A percentile compares a stretch with the other conserved stretches of the same genome.
Conservation (phyloP, 2,113 vertebrate species). For the Sceloporus tristichus region DNA sequence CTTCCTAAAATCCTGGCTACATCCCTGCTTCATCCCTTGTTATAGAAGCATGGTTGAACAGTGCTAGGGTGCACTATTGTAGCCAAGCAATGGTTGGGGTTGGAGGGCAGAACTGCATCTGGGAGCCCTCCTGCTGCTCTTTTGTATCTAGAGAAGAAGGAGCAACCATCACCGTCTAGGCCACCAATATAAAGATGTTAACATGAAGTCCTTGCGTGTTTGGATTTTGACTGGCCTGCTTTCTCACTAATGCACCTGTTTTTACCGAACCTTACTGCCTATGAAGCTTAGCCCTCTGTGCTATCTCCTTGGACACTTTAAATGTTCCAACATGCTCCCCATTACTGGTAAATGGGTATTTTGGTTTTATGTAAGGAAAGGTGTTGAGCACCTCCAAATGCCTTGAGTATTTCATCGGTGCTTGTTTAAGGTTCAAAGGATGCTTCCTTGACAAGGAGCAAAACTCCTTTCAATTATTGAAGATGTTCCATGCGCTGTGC, state of each 20-base stretch:
- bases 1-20: no score
- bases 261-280: neutral
- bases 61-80: no score
- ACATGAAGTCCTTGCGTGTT: no score
- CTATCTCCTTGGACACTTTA: neutral
- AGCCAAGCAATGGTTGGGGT: no score
- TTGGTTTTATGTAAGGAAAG: neutral
- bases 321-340: neutral
- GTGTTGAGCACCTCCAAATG: no score
- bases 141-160: no score
- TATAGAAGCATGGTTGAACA: no score
- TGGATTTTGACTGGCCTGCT: neutral
- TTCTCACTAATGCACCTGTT: neutral
- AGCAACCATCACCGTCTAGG: no score
- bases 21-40: no score
- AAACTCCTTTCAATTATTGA: slow-evolving; percentile 15
- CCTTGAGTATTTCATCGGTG: neutral
- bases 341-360: neutral
- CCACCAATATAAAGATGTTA: no score
- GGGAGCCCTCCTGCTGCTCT: no score
- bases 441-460: neutral
- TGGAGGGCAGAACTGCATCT: no score
- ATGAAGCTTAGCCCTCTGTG: neutral
- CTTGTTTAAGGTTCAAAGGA: slow-evolving; percentile 13
- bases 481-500: neutral